Conservation (phyloP, 2,113 vertebrate species). For the Pelusios castaneus region DNA sequence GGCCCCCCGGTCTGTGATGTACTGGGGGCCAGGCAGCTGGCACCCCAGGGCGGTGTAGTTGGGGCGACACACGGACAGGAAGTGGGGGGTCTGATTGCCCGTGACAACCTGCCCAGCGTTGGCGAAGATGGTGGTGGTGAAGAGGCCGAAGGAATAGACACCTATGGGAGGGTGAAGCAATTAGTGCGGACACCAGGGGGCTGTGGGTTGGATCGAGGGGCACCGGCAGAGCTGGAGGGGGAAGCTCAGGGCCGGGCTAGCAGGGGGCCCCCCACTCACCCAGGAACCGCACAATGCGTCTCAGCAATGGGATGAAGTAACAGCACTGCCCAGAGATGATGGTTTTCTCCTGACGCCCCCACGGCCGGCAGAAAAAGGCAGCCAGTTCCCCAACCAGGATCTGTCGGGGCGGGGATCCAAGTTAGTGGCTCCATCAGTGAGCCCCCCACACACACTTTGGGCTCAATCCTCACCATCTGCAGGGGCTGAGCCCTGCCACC, state of each 20-base stretch:
- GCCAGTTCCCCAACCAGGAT: slow-evolving; percentile 89
- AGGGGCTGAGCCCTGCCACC: background rate
- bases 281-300: slow-evolving; percentile 89
- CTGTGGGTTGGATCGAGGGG: background rate
- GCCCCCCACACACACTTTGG: too few species aligned
- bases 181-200: background rate
- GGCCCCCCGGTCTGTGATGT: slow-evolving; percentile 84
- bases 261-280: slow-evolving; percentile 72
- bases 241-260: too few species aligned
- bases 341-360: slow-evolving; percentile 84
- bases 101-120: slow-evolving; percentile 93
- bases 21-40: slow-evolving; percentile 78
- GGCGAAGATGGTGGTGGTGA: slow-evolving; percentile 90
- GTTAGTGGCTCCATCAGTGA: background rate
- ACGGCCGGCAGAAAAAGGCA: slow-evolving; percentile 83
- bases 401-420: slow-evolving; percentile 53
- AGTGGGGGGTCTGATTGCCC: slow-evolving; percentile 90
- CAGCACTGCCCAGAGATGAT: slow-evolving; percentile 91
- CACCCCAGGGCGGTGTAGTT: slow-evolving; percentile 93
- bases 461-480: background rate
- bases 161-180: slow-evolving; percentile 69
- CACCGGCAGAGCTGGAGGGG: background rate
- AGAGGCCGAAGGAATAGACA: slow-evolving; percentile 91
- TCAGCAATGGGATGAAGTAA: slow-evolving; percentile 89
- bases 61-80: slow-evolving; percentile 89